These are phyloP conservation scores for Pangasius djambal DNA, from an alignment of 2,797 vertebrate genomes.

Conservation along the genomic window DNA sequence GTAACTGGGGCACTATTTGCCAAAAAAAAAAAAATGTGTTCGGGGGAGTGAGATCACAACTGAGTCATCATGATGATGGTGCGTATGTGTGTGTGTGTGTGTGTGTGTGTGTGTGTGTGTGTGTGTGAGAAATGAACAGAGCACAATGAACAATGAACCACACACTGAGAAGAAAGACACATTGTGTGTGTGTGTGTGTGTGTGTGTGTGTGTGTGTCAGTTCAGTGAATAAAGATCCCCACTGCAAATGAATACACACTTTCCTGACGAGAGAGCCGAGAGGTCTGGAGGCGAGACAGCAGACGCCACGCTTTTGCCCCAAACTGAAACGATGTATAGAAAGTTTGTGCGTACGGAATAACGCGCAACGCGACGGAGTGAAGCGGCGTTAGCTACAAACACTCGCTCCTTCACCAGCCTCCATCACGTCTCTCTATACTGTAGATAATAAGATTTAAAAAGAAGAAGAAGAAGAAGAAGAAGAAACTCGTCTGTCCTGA, in stretches of 20 bases:
- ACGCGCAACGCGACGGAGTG: too few relatives aligned
- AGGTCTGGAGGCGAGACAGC: conserved; percentile 11
- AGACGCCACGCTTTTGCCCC: not conserved
- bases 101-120: conserved; percentile 2
- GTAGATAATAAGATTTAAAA: too few relatives aligned
- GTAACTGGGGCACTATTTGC: not conserved
- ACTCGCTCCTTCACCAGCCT: not conserved
- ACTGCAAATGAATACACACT: not conserved
- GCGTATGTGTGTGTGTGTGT: not conserved
- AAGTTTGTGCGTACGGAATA: not conserved
- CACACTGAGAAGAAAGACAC: not conserved
- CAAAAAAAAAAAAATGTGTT: not conserved
- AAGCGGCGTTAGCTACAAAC: not conserved
- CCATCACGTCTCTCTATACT: too few relatives aligned
- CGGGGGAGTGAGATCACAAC: not conserved
- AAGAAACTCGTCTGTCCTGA: not conserved
- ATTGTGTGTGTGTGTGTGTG: too few relatives aligned
- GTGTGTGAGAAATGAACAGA: not conserved
- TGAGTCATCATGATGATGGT: not conserved
- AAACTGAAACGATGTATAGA: not conserved
- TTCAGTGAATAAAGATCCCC: not conserved
- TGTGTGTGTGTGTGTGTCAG: not conserved
- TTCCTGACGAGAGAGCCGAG: not conserved
- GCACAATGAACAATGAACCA: not conserved
- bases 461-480: too few relatives aligned